These are phyloP conservation scores for Homarus gammarus DNA, from an alignment of 2,888 invertebrate species.

Conservation along the genomic window DNA sequence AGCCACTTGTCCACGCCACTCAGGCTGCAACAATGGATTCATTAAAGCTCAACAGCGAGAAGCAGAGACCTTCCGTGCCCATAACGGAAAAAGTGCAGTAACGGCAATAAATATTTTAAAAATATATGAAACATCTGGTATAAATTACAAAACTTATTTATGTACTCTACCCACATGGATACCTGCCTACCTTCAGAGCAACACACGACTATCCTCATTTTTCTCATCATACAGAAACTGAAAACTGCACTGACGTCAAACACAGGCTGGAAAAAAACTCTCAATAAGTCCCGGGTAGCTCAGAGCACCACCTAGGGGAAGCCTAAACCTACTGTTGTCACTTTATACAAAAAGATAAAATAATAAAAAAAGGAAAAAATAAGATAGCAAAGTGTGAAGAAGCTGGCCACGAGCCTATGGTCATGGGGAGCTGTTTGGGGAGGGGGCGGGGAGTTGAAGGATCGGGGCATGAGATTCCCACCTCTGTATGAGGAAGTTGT, in stretches of 20 bases:
- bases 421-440: constrained; percentile 42
- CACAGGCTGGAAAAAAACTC: constrained; percentile 50
- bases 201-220: constrained; percentile 48
- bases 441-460: constrained; percentile 9
- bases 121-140: constrained; percentile 73
- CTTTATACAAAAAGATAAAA: constrained; percentile 34
- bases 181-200: constrained; percentile 50
- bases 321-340: constrained; percentile 55
- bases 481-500: constrained; percentile 23
- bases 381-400: constrained; percentile 43
- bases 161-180: constrained; percentile 59
- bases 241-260: constrained; percentile 56
- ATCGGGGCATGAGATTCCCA: constrained; percentile 32
- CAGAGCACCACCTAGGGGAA: constrained; percentile 53
- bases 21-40: constrained; percentile 63
- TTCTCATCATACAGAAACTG: constrained; percentile 55
- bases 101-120: constrained; percentile 73
- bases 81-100: constrained; percentile 72
- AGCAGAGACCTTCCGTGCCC: constrained; percentile 65
- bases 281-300: constrained; percentile 46
- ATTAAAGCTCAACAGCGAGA: constrained; percentile 67
- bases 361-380: constrained; percentile 16
- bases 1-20: constrained; percentile 26
- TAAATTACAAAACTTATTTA: constrained; percentile 67
- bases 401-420: constrained; percentile 54